These are phyloP conservation scores for Leguminivora glycinivorella DNA, from an alignment of 1,140 invertebrate species.

Conservation along the genomic window DNA sequence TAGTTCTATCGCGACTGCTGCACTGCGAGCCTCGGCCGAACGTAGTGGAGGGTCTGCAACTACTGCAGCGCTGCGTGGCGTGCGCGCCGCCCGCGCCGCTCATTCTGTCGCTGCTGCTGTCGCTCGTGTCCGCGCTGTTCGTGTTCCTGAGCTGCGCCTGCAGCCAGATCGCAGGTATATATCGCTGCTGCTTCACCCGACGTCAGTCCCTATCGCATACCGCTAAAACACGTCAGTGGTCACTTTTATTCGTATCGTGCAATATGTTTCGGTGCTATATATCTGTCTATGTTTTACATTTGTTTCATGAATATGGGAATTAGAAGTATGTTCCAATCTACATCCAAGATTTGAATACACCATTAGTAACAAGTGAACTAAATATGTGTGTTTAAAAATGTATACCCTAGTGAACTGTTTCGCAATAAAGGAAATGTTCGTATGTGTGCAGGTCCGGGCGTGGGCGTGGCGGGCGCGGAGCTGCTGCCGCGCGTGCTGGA, in stretches of 20 bases:
- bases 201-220: neutral
- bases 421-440: too few species aligned
- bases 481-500: slow-evolving; percentile 24
- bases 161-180: slow-evolving; percentile 82
- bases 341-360: too few species aligned
- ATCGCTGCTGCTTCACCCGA: too few species aligned
- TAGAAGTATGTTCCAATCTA: too few species aligned
- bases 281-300: too few species aligned
- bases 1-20: slow-evolving; percentile 88
- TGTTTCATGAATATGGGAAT: too few species aligned
- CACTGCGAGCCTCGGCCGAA: slow-evolving; percentile 80
- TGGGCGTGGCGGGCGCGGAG: slow-evolving; percentile 69
- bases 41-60: slow-evolving; percentile 83
- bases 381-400: too few species aligned
- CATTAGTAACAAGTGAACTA: too few species aligned
- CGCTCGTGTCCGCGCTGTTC: slow-evolving; percentile 93
- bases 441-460: neutral
- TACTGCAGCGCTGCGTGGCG: slow-evolving; percentile 87
- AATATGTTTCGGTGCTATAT: too few species aligned
- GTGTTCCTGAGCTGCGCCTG: slow-evolving; percentile 93
- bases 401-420: too few species aligned
- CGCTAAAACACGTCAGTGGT: neutral
- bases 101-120: slow-evolving; percentile 89
- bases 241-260: too few species aligned
- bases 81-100: slow-evolving; percentile 88